A percentile compares a stretch with the other conserved stretches of the same genome.
Evolutionary conservation across 92 coral and sea anemone genomes (phyloP).

Genomic region (Phymanthus crucifer): DNA sequence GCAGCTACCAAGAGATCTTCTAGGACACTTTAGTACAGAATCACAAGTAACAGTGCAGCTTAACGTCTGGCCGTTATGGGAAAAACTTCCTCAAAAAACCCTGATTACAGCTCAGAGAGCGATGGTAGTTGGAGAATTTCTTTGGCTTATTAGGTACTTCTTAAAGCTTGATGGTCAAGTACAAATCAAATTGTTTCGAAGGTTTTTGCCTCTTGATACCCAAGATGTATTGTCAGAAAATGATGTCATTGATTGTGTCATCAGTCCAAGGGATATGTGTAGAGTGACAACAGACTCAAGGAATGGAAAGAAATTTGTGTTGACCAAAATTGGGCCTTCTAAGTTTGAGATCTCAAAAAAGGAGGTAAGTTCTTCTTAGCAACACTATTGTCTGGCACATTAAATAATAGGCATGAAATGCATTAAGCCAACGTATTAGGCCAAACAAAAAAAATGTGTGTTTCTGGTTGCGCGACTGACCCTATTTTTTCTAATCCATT

Average conservation of each 20-base stretch:
- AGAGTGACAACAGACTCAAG: neutral
- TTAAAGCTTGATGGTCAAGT: constrained; percentile 23
- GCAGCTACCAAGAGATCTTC: constrained; percentile 44
- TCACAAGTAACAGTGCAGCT: constrained; percentile 28
- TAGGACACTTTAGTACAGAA: constrained; percentile 15
- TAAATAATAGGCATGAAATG: neutral
- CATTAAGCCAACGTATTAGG: no score
- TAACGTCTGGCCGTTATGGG: constrained; percentile 45
- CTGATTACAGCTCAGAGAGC: constrained; percentile 19
- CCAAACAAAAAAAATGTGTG: no score
- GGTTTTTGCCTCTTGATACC: constrained; percentile 39
- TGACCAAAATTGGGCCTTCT: constrained; percentile 31
- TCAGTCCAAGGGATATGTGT: constrained; percentile 11
- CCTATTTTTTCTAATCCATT: no score
- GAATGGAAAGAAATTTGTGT: constrained; percentile 12
- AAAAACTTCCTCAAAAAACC: constrained; percentile 10
- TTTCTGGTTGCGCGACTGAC: no score
- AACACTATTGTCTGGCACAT: neutral
- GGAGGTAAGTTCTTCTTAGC: constrained; percentile 38
- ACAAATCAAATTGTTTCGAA: constrained; percentile 24
- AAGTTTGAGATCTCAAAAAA: constrained; percentile 31
- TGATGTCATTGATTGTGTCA: constrained; percentile 39
- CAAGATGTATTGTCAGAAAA: constrained; percentile 30
- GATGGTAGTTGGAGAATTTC: constrained; percentile 45
- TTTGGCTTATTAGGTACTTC: constrained; percentile 31